Base-by-base conservation (phyloP, 2,113 vertebrate species). In the Aspiorhynchus laticeps region DNA sequence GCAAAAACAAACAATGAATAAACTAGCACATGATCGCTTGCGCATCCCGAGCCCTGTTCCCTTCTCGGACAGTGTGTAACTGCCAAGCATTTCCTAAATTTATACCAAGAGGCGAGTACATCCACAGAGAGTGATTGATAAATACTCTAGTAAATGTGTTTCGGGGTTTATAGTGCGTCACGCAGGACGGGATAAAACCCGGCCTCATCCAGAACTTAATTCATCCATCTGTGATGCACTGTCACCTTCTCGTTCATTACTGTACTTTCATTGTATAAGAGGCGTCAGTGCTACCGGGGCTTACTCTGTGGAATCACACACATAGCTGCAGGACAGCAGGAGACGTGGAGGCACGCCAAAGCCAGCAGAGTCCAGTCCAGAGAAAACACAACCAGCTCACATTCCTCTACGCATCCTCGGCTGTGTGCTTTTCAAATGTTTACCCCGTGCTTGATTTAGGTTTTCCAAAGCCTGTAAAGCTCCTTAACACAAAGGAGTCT, bases 181-280 rank as follows among this genome's bases (percentile, higher is more conserved):
- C 26, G 17, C 17, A 33, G 26, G 19, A 48, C 0, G 41, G 28
- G 61, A 83, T 67, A 33, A 69, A 69, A 69, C 26, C 4, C 5
- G 2, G 7, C 26, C 24, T 33, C 36, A 31, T 38, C 73, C 48
- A n/a, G 6, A 19, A 31, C 31, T 86, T 74, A 83, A 43, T 28
- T 36, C 51, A 31, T 28, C 46, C 43, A 17, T 86, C 43, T 83
- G 63, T 74, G 82, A 59, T 74, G 67, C 74, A 6, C 80, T 59
- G 26, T 80, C 81, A 74, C 81, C 65, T 87, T 67, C 67, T 84
- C n/a, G 14, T 67, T 71, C 33, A 48, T 43, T 85, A n/a, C 19
- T 26, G 61, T 51, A 7, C 36, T 38, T 48, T 85, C 33, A 56
- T 74, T 48, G 12, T 24, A 12, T 12, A 75, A 48, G 31, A 21